Base-by-base conservation (phyloP, 1,140 invertebrate genomes). In the Nilaparvata lugens region DNA sequence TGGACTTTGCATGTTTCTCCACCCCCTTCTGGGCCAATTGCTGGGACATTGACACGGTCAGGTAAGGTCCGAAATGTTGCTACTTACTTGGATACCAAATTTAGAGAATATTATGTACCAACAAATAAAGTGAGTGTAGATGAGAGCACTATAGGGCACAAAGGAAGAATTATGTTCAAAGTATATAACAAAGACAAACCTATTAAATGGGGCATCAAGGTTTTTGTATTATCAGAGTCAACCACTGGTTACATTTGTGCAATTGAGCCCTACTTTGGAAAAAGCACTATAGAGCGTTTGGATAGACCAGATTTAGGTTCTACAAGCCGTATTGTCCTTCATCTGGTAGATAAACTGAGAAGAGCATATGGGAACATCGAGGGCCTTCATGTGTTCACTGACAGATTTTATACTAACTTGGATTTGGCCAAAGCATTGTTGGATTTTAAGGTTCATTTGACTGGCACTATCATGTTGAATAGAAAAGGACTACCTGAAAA, bases 191-290 rank as follows among this genome's bases (percentile, higher is more conserved):
- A n/a, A n/a, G n/a, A n/a, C n/a, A n/a, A n/a, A n/a, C n/a, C n/a
- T n/a, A n/a, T n/a, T n/a, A 19, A n/a, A n/a, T n/a, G n/a, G n/a
- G n/a, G n/a, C n/a, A n/a, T n/a, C n/a, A 61, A 56, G 56, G 28
- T 61, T 5, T 61, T 35, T 61, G 59, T 54, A 13, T 14, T 61
- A 13, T 6, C 28, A 3, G 31, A 61, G 13, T 23, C 53, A 6
- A 5, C 7, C 16, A 58, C 14, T 61, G 51, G 52, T 2, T 61
- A 61, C 25, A 54, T 61, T 5, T 61, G 56, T 61, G 23, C 59
- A 2, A 6, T 56, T 35, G 28, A 60, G 21, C 58, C 51, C 18
- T 60, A 60, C 53, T 53, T 60, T 45, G 43, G 43, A 3, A 45
- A 45, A 45, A n/a, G n/a, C 5, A 45, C 43, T 19, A 45, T 45